Conservation (phyloP, 2,113 vertebrate species). For the Eretmochelys imbricata region DNA sequence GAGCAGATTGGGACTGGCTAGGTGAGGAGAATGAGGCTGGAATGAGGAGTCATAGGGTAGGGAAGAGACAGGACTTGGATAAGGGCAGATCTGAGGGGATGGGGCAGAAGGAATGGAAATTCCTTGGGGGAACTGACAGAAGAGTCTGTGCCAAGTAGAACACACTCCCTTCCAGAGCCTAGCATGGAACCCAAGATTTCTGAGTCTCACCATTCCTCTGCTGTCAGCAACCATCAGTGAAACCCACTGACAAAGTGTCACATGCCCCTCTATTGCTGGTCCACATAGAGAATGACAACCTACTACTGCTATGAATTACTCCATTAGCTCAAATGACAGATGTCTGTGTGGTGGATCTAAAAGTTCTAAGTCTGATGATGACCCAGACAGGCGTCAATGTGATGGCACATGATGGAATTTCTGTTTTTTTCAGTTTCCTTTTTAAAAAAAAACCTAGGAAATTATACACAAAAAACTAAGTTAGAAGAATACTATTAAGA, state of each 20-base stretch:
- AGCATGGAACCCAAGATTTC: neutral
- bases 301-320: neutral
- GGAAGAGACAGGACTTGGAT: neutral
- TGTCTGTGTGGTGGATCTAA: neutral
- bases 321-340: neutral
- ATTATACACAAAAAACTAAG: neutral
- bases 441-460: neutral
- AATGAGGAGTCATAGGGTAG: neutral
- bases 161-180: neutral
- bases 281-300: neutral
- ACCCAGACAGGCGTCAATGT: neutral
- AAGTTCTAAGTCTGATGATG: neutral
- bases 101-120: neutral
- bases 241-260: neutral
- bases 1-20: neutral
- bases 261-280: neutral
- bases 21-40: neutral
- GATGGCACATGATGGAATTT: neutral
- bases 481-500: neutral
- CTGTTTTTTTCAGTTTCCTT: neutral
- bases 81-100: neutral
- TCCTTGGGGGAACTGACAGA: neutral
- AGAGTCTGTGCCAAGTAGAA: neutral
- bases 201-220: neutral
- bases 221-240: constrained; percentile 22